These are phyloP conservation scores for Sitta carolinensis DNA, from an alignment of 2,797 vertebrate genomes.

Conservation along the genomic window DNA sequence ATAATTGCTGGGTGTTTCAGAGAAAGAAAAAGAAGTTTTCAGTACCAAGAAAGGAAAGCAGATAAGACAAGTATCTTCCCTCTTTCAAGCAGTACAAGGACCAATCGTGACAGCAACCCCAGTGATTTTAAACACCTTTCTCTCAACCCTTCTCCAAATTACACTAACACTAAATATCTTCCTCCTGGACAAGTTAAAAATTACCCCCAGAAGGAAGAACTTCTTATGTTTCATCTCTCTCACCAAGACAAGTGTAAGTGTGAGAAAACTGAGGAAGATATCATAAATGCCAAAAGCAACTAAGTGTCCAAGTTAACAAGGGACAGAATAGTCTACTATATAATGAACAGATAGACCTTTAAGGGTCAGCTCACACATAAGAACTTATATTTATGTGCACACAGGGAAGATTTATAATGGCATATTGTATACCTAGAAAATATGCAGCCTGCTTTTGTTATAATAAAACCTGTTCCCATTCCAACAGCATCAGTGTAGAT, in stretches of 20 bases:
- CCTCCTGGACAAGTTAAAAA: neutral
- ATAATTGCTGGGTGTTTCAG: neutral
- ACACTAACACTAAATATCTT: neutral
- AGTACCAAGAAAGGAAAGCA: neutral
- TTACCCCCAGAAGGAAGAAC: neutral
- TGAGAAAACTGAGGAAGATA: neutral
- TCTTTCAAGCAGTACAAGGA: neutral
- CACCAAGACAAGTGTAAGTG: neutral
- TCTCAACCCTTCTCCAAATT: neutral
- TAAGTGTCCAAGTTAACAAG: conserved; percentile 9
- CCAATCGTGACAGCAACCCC: neutral
- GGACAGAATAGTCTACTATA: neutral
- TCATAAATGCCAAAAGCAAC: conserved; percentile 32
- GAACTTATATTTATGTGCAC: conserved; percentile 16
- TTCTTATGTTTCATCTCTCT: neutral
- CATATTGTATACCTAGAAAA: neutral
- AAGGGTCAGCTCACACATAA: conserved; percentile 5
- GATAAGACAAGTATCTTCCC: neutral
- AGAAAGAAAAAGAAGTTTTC: neutral
- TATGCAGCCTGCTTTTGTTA: neutral
- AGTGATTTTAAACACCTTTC: neutral
- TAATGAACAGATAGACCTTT: neutral
- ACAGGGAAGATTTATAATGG: conserved; percentile 37
- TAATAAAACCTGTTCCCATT: neutral
- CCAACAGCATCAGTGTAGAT: neutral